phyloP scores from a whole-genome alignment of 2,888 invertebrate genomes.

The Morpho helenor region DNA sequence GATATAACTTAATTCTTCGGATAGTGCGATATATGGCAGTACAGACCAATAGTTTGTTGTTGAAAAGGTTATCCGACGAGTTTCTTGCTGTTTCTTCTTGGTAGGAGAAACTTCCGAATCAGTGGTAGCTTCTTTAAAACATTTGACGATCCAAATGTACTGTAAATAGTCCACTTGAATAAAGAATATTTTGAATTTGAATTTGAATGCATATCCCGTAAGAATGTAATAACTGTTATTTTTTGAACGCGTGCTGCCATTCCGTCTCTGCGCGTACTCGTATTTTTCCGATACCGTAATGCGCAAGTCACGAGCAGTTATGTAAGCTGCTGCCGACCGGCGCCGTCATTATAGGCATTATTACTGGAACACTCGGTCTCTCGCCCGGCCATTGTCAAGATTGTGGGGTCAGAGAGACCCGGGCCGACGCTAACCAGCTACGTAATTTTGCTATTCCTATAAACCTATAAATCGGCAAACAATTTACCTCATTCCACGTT shows the following conservation, averaged over 20 bases:
- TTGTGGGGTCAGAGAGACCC: constrained; percentile 72
- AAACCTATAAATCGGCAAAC: constrained; percentile 73
- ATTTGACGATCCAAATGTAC: no score
- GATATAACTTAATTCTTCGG: no score
- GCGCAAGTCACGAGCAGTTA: constrained; percentile 78
- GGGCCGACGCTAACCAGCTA: constrained; percentile 50
- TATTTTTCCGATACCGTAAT: constrained; percentile 76
- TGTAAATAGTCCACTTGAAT: no score
- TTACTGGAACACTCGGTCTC: constrained; percentile 62
- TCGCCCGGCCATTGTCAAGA: constrained; percentile 74
- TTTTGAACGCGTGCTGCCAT: constrained; percentile 19
- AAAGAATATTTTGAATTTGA: no score
- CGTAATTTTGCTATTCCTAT: constrained; percentile 73
- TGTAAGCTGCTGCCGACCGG: constrained; percentile 72
- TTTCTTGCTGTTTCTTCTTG: no score
- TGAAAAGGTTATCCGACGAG: no score
- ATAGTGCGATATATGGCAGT: no score
- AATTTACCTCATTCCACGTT: constrained; percentile 50
- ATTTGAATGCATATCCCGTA: background rate
- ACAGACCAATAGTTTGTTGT: no score
- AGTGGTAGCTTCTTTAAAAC: no score
- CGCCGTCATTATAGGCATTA: constrained; percentile 73
- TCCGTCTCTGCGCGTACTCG: constrained; percentile 39
- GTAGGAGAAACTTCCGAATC: no score
- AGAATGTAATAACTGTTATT: constrained; percentile 7